A percentile compares a stretch with the other conserved stretches of the same genome.
These are phyloP conservation scores for Lepisosteus osseus DNA, from an alignment of 2,113 vertebrate genomes.

Conservation along the genomic window DNA sequence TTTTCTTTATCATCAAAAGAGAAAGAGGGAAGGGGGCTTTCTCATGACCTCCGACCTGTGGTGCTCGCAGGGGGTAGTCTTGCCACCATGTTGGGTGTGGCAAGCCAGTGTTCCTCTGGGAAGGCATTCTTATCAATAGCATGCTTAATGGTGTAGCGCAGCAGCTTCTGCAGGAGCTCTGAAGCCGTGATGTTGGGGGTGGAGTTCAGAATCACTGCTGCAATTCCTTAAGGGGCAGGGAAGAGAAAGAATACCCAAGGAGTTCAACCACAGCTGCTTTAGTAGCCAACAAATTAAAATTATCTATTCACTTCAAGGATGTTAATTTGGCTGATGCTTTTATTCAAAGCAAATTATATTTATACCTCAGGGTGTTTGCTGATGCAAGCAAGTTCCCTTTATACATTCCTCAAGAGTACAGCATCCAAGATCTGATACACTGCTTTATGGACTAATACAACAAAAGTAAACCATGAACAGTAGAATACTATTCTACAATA, in stretches of 20 bases:
- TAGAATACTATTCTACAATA: no score
- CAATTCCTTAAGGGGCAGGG: conserved; percentile 59
- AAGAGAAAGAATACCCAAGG: neutral
- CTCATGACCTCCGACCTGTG: conserved; percentile 34
- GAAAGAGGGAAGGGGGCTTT: no score
- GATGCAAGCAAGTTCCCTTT: no score
- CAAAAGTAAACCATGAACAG: no score
- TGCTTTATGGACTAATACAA: no score
- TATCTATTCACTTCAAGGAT: no score
- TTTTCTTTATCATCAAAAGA: neutral
- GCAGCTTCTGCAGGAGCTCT: conserved; percentile 72
- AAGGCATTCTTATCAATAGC: conserved; percentile 61
- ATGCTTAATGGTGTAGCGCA: conserved; percentile 64
- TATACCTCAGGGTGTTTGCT: no score
- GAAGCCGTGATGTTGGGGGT: conserved; percentile 52
- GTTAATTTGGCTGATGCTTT: no score
- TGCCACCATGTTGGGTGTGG: conserved; percentile 73
- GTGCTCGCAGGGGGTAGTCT: conserved; percentile 47
- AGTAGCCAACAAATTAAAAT: no score
- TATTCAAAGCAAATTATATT: no score
- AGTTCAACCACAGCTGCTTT: no score
- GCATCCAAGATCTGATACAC: neutral
- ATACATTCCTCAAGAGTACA: neutral
- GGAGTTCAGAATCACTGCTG: conserved; percentile 69
- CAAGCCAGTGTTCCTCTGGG: conserved; percentile 60